Evolutionary conservation across 2,113 vertebrate genomes (phyloP).

Genomic region (Colistium nudipinnis): DNA sequence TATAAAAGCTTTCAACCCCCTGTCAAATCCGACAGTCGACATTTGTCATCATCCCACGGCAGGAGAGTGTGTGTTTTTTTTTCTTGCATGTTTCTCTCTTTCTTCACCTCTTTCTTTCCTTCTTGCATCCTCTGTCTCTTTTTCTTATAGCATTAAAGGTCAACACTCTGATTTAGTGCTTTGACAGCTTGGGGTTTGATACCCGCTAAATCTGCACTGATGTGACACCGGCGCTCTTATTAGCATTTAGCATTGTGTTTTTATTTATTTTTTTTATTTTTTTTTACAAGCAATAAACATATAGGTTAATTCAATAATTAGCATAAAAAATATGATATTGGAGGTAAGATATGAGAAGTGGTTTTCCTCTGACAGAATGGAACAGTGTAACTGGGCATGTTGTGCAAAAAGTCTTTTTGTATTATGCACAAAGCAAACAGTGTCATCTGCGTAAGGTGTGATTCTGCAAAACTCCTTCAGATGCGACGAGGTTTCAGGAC

Average conservation of each 20-base stretch:
- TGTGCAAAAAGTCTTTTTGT: too few relatives aligned
- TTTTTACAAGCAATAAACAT: too few relatives aligned
- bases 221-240: not conserved
- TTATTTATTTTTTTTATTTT: not conserved
- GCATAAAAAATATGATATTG: not conserved
- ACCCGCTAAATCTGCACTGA: too few relatives aligned
- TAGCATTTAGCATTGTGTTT: too few relatives aligned
- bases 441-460: too few relatives aligned
- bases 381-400: too few relatives aligned
- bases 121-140: not conserved
- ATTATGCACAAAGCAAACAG: too few relatives aligned
- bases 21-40: conserved; percentile 8
- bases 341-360: not conserved
- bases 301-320: too few relatives aligned
- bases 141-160: conserved; percentile 1
- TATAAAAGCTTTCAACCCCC: not conserved
- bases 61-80: not conserved
- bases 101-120: not conserved
- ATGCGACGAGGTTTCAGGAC: too few relatives aligned
- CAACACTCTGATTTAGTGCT: conserved; percentile 7
- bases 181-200: not conserved
- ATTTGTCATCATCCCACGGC: conserved; percentile 7
- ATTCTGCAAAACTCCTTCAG: too few relatives aligned
- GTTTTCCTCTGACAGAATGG: too few relatives aligned
- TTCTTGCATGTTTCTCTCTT: not conserved